Evolutionary conservation across 2,888 invertebrate genomes (phyloP).

Genomic region (Junonia oenone): DNA sequence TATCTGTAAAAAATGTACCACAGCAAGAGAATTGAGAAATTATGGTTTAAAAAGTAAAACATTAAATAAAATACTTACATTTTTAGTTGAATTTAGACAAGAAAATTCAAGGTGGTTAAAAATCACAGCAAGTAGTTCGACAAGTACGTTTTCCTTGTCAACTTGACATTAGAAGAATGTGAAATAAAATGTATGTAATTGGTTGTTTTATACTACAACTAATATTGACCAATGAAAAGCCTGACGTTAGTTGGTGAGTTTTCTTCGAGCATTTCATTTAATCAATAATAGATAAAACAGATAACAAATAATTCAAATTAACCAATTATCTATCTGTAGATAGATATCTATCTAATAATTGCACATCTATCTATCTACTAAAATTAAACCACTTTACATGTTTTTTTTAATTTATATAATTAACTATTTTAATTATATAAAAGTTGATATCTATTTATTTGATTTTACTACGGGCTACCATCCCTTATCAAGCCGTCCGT

Average conservation of each 20-base stretch:
- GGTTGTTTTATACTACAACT: not conserved
- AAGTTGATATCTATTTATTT: no score
- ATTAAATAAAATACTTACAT: conserved; percentile 20
- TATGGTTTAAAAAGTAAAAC: not conserved
- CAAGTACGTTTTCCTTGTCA: conserved; percentile 17
- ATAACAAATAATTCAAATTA: not conserved
- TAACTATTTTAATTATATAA: no score
- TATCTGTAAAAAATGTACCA: not conserved
- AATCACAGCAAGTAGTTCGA: conserved; percentile 21
- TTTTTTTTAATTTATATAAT: no score
- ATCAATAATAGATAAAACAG: conserved; percentile 1
- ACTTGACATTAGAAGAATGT: not conserved
- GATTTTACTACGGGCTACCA: no score
- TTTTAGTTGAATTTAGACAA: conserved; percentile 3
- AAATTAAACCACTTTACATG: no score
- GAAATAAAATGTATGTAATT: not conserved
- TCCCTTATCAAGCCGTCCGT: no score
- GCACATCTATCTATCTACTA: no score
- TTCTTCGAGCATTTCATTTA: not conserved
- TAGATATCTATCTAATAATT: no score
- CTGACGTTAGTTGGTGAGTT: not conserved
- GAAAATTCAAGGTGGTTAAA: conserved; percentile 14
- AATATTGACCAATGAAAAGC: not conserved
- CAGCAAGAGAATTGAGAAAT: not conserved
- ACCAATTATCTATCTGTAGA: no score